phyloP scores from a whole-genome alignment of 2,113 vertebrate genomes.

The Carlito syrichta region DNA sequence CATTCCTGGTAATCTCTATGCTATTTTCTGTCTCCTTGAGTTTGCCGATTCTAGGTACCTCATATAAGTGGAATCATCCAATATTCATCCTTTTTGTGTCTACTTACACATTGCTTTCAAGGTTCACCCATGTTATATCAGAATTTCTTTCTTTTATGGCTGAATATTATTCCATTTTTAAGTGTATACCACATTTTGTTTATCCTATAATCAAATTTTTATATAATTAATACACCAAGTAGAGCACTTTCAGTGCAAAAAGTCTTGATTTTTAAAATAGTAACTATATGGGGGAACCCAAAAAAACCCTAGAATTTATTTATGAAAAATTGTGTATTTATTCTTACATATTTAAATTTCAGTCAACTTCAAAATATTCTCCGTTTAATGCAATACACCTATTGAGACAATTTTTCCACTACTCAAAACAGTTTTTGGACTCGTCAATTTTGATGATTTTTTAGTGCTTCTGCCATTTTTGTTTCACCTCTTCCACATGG shows the following conservation, averaged over 20 bases:
- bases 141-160: not conserved
- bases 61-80: not conserved
- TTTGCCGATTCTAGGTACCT: not conserved
- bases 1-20: not conserved
- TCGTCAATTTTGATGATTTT: too few species aligned
- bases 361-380: too few species aligned
- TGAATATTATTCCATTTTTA: slow-evolving; percentile 7
- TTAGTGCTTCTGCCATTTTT: too few species aligned
- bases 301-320: too few species aligned
- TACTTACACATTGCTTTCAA: not conserved
- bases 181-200: not conserved
- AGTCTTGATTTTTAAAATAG: not conserved
- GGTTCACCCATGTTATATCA: not conserved
- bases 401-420: too few species aligned
- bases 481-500: too few species aligned
- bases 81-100: not conserved
- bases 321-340: too few species aligned
- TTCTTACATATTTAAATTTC: too few species aligned
- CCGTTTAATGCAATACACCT: too few species aligned
- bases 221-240: not conserved
- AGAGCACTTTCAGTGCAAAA: not conserved
- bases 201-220: not conserved
- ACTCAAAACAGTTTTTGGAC: too few species aligned
- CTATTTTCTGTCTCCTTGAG: not conserved
- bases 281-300: not conserved